Evolutionary conservation across 2,113 vertebrate genomes (phyloP).

Genomic region (Nansenia antarctica): DNA sequence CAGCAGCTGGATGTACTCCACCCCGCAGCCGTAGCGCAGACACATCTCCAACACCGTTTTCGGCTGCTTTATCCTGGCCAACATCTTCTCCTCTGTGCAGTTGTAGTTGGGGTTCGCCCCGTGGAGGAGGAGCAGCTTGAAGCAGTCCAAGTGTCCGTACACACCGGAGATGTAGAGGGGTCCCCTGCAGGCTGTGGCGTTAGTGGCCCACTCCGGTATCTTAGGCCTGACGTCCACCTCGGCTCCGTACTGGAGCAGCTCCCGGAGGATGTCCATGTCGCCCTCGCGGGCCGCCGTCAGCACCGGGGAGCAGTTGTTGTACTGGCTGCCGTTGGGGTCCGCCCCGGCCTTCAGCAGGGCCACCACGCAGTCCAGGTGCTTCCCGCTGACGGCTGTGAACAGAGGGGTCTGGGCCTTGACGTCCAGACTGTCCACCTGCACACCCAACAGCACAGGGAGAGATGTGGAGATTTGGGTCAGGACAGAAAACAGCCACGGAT

Average conservation of each 20-base stretch:
- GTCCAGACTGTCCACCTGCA: constrained; percentile 84
- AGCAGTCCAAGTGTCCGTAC: constrained; percentile 90
- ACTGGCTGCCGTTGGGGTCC: constrained; percentile 81
- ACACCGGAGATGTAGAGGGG: constrained; percentile 88
- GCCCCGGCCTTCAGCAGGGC: constrained; percentile 86
- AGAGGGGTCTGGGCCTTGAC: constrained; percentile 95
- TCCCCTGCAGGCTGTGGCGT: constrained; percentile 80
- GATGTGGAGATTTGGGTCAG: not conserved
- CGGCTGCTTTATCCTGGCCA: constrained; percentile 79
- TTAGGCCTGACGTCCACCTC: constrained; percentile 83
- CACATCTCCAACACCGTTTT: constrained; percentile 89
- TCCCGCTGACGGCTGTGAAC: constrained; percentile 88
- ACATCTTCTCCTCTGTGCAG: constrained; percentile 80
- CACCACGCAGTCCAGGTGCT: constrained; percentile 84
- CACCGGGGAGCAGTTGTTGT: constrained; percentile 91
- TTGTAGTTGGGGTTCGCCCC: constrained; percentile 92
- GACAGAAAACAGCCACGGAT: not conserved
- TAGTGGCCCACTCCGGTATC: constrained; percentile 83
- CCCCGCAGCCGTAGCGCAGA: constrained; percentile 81
- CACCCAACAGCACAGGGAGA: not conserved
- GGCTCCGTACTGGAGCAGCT: constrained; percentile 83
- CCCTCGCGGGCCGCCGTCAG: constrained; percentile 88
- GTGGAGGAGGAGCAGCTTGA: constrained; percentile 83
- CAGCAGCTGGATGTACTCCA: constrained; percentile 84
- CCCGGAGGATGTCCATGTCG: constrained; percentile 72